Percentiles rank a stretch among this genome's conserved stretches.
Conservation (phyloP, 2,113 vertebrate species). For the Tor tambroides region DNA sequence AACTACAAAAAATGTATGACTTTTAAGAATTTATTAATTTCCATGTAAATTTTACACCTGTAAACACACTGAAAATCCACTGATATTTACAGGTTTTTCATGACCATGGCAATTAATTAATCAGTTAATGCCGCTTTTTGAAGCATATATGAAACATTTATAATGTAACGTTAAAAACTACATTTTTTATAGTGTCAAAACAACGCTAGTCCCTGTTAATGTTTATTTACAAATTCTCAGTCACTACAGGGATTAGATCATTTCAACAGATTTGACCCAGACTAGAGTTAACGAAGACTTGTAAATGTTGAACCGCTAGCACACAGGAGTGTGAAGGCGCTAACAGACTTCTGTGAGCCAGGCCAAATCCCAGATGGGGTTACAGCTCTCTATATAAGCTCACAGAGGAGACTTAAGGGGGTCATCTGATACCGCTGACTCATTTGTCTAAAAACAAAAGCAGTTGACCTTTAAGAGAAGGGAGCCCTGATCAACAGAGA, state of each 20-base stretch:
- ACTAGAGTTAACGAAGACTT: not conserved
- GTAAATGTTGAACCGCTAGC: not conserved
- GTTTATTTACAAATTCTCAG: not conserved
- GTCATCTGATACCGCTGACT: conserved; percentile 49
- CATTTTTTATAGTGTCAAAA: not conserved
- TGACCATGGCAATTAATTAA: not conserved
- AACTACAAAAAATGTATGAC: too few relatives aligned
- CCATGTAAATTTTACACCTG: too few relatives aligned
- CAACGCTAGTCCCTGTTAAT: not conserved
- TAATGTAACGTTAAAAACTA: not conserved
- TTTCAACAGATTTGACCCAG: conserved; percentile 7
- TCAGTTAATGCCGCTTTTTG: not conserved
- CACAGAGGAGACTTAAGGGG: conserved; percentile 22
- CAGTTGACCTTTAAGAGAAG: conserved; percentile 32
- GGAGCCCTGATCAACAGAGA: conserved; percentile 28
- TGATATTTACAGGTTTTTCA: not conserved
- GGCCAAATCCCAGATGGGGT: conserved; percentile 23
- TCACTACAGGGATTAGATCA: conserved; percentile 7
- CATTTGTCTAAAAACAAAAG: conserved; percentile 39
- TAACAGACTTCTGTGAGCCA: conserved; percentile 15
- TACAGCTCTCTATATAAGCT: conserved; percentile 21
- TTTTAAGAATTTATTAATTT: too few relatives aligned
- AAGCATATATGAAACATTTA: too few relatives aligned
- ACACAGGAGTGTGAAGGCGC: not conserved
- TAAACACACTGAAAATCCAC: too few relatives aligned